Evolutionary conservation across 2,797 vertebrate species (phyloP), one percentile per base, ranked within the genome.

Genomic region (Nyctalus aviator): DNA sequence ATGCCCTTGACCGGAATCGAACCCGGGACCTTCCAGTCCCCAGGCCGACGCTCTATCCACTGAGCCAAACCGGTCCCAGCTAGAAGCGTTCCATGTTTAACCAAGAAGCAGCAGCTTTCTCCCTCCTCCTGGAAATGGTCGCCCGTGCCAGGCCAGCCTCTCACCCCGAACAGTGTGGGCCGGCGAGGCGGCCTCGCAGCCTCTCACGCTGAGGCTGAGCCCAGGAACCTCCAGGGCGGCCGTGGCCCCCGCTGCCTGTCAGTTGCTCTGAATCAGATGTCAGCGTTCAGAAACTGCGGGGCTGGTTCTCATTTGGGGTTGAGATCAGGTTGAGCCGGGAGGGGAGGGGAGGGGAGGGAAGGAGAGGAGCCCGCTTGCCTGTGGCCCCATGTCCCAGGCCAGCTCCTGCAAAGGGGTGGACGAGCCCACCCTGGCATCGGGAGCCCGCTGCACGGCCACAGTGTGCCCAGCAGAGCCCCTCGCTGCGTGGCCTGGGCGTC

Each of bases 221-320:
- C n/a, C 35, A 23, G 53, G 57, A 72, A 18, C 10, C 7, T 10
- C 23, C 25, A 7, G 32, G 48, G 30, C 30, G 41, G 41, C 37
- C 3, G 0, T 59, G 25, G 30, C 27, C 27, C 20, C 3, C 55
- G n/a, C 55, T 0, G 0, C 30, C 30, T 25, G 37, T 64, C 5
- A 6, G 53, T 23, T 14, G n/a, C 53, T 62, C 30, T 3, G 25
- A 17, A 46, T 72, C 2, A 4, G 66, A 44, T 48, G 14, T 37
- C 2, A 0, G 46, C 20, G 2, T 18, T 69, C 21, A 57, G 73
- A 64, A 5, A 6, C 44, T 0, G 0, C 41, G n/a, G 35, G 48
- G 57, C 48, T 57, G 41, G 23, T 46, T 71, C 59, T 84, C 18
- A 13, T 81, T 41, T 87, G 13, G 66, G 86, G 77, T 72, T 71